phyloP scores from a whole-genome alignment of 2,113 vertebrate genomes.

The Hipposideros armiger region DNA sequence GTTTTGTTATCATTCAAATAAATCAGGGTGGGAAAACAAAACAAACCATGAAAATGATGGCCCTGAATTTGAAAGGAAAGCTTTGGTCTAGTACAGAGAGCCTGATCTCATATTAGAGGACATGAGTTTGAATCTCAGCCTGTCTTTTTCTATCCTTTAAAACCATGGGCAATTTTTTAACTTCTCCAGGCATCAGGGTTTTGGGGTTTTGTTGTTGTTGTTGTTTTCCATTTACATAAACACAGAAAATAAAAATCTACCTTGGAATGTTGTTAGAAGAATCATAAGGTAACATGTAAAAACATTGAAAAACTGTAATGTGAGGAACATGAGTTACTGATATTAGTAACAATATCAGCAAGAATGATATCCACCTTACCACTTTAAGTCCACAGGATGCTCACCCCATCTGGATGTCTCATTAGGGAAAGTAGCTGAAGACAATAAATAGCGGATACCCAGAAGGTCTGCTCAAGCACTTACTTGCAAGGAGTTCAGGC shows the following conservation, averaged over 20 bases:
- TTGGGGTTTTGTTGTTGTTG: no score
- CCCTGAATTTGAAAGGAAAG: background rate
- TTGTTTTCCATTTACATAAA: background rate
- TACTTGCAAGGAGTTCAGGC: background rate
- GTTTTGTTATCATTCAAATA: slow-evolving; percentile 25
- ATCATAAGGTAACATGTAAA: background rate
- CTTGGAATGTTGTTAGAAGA: background rate
- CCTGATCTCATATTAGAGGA: background rate
- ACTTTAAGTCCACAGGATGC: background rate
- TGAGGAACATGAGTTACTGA: background rate
- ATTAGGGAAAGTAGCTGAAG: background rate
- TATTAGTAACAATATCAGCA: background rate
- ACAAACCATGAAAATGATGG: background rate
- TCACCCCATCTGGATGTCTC: background rate
- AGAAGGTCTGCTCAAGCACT: background rate
- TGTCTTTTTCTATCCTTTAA: background rate
- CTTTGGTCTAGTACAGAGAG: background rate
- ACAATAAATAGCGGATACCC: background rate
- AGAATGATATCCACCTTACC: background rate
- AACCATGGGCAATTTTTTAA: background rate
- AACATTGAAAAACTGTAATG: background rate
- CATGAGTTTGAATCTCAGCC: background rate
- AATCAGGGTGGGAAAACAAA: background rate
- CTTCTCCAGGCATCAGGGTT: background rate
- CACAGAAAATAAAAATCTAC: slow-evolving; percentile 2